These are phyloP conservation scores for Littorina saxatilis DNA, from an alignment of 1,140 invertebrate genomes.

Conservation along the genomic window DNA sequence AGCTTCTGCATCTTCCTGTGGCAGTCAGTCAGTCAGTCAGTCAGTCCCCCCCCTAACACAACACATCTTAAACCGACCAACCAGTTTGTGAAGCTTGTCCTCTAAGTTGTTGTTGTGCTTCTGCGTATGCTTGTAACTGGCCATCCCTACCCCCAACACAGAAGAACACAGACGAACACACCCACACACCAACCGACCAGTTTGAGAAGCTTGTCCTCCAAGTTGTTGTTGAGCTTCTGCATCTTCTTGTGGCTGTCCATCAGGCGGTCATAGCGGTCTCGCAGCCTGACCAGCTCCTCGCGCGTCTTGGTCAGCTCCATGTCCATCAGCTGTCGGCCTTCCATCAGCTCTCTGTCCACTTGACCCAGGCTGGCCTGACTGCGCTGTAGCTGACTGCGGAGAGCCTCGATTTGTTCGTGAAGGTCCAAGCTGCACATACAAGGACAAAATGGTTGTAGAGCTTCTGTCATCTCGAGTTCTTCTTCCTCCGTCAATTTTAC, in stretches of 20 bases:
- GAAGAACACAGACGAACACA: neutral
- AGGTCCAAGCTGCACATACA: slow-evolving; percentile 83
- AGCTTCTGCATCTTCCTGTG: slow-evolving; percentile 94
- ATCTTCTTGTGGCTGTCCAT: slow-evolving; percentile 95
- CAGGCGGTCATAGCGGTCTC: slow-evolving; percentile 94
- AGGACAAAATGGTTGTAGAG: no score
- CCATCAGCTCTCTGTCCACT: slow-evolving; percentile 90
- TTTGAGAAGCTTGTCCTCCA: slow-evolving; percentile 95
- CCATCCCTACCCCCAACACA: neutral
- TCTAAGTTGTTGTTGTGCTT: slow-evolving; percentile 96
- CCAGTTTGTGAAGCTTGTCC: slow-evolving; percentile 94
- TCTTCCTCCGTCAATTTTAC: slow-evolving; percentile 85
- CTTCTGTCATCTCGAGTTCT: no score
- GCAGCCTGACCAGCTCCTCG: slow-evolving; percentile 90
- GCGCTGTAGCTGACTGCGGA: slow-evolving; percentile 87
- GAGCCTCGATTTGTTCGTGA: slow-evolving; percentile 90
- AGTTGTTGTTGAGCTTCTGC: slow-evolving; percentile 95
- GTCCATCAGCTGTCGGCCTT: slow-evolving; percentile 85
- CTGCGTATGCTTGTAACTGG: slow-evolving; percentile 84
- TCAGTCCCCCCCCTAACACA: no score
- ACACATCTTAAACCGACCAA: no score
- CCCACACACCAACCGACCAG: slow-evolving; percentile 80
- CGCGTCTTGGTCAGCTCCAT: slow-evolving; percentile 86
- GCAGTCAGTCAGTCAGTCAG: no score
- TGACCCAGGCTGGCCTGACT: slow-evolving; percentile 88